Conservation (phyloP, 2,888 invertebrate genomes). For the Plagodis dolabraria region DNA sequence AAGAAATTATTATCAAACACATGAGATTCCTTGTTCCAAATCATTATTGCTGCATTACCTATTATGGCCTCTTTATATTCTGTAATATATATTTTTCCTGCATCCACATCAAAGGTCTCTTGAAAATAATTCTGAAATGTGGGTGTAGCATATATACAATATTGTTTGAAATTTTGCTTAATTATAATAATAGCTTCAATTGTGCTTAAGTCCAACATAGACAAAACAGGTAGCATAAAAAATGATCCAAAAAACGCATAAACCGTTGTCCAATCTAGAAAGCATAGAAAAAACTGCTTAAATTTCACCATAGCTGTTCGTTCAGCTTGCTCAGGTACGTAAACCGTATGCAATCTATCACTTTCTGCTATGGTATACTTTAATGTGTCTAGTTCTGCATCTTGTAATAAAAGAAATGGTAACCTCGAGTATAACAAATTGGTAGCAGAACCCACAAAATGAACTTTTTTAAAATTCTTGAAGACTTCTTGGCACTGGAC, state of each 20-base stretch:
- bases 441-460: constrained; percentile 59
- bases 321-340: constrained; percentile 30
- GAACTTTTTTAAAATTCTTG: constrained; percentile 59
- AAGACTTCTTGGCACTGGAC: constrained; percentile 57
- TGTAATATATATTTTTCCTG: constrained; percentile 37
- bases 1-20: constrained; percentile 62
- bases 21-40: constrained; percentile 60
- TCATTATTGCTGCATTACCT: constrained; percentile 55
- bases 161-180: constrained; percentile 34
- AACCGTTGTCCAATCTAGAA: constrained; percentile 50
- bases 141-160: constrained; percentile 49
- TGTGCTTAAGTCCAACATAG: constrained; percentile 40
- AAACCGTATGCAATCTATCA: constrained; percentile 38
- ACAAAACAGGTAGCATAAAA: constrained; percentile 40
- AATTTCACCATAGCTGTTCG: constrained; percentile 35
- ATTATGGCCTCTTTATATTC: constrained; percentile 37
- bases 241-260: constrained; percentile 40
- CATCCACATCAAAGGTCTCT: constrained; percentile 48
- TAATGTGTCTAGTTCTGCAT: constrained; percentile 52
- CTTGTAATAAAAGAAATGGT: constrained; percentile 48
- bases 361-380: constrained; percentile 53
- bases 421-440: constrained; percentile 54
- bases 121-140: constrained; percentile 54
- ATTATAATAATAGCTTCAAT: constrained; percentile 58
- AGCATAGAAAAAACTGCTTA: constrained; percentile 46